These are phyloP conservation scores for Cotesia glomerata DNA, from an alignment of 1,140 invertebrate genomes.

Conservation along the genomic window DNA sequence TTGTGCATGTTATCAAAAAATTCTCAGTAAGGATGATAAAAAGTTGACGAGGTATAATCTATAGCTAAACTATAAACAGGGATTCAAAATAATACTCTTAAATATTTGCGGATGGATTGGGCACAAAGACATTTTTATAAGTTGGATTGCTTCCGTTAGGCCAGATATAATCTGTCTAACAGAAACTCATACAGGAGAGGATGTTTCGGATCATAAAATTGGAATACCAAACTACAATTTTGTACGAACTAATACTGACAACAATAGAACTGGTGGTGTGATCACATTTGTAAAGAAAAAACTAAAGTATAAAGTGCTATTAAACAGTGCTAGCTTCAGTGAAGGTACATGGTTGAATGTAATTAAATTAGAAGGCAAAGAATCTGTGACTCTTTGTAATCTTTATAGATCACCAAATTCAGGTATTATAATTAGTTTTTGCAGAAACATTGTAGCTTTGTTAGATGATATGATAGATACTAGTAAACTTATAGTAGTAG, in stretches of 20 bases:
- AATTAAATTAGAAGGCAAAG: background rate
- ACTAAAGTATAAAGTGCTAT: background rate
- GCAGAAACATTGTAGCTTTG: background rate
- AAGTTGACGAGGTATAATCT: background rate
- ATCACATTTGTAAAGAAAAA: constrained; percentile 11
- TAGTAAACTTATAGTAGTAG: constrained; percentile 17
- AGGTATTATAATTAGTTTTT: constrained; percentile 13
- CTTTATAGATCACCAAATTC: constrained; percentile 22
- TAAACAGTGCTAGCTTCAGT: background rate
- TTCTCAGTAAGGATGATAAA: background rate
- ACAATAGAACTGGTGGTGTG: constrained; percentile 17
- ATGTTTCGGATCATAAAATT: constrained; percentile 12
- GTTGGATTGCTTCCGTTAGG: background rate
- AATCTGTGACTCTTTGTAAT: background rate
- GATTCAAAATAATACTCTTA: constrained; percentile 2
- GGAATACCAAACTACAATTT: constrained; percentile 1
- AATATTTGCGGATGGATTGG: constrained; percentile 12
- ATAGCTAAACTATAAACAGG: background rate
- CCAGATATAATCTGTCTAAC: constrained; percentile 25
- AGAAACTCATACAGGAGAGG: constrained; percentile 16
- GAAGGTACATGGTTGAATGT: constrained; percentile 10
- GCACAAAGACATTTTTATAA: constrained; percentile 19
- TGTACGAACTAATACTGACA: constrained; percentile 6
- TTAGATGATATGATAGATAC: constrained; percentile 17
- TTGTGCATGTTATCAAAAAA: constrained; percentile 9